Evolutionary conservation across 35 echinoderm and acorn worm genomes (phyloP).

Genomic region (Ophiothrix spiculata): DNA sequence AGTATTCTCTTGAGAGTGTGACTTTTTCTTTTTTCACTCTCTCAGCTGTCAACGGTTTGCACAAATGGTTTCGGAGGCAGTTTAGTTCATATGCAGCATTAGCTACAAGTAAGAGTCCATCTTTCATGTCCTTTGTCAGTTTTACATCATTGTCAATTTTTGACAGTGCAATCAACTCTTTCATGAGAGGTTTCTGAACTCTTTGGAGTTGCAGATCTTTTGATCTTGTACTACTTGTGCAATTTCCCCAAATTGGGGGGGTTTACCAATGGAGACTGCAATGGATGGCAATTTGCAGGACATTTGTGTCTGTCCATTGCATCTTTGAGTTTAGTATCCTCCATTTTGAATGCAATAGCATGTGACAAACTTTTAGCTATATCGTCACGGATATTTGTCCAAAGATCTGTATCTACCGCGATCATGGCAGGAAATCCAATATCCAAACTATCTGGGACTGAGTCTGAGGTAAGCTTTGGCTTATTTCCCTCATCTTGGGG

Average conservation of each 20-base stretch:
- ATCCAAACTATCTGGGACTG: background rate
- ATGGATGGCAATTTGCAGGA: slow-evolving; percentile 7
- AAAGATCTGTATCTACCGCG: background rate
- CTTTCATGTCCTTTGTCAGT: slow-evolving; percentile 17
- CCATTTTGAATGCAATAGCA: background rate
- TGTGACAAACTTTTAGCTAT: background rate
- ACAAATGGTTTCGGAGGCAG: slow-evolving; percentile 28
- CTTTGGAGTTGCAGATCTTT: slow-evolving; percentile 45
- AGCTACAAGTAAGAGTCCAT: slow-evolving; percentile 28
- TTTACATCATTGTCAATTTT: background rate
- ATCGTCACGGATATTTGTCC: background rate
- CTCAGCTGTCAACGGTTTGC: background rate
- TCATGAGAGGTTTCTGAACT: slow-evolving; percentile 36
- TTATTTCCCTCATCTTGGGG: too few species aligned
- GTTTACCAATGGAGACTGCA: slow-evolving; percentile 41
- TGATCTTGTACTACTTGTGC: slow-evolving; percentile 3
- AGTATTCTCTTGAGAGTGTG: too few species aligned
- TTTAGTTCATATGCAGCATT: slow-evolving; percentile 45
- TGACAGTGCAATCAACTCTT: slow-evolving; percentile 30
- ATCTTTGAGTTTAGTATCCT: background rate
- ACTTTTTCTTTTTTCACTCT: background rate
- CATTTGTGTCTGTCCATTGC: slow-evolving; percentile 19
- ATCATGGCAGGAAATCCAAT: background rate
- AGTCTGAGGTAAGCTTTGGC: too few species aligned
- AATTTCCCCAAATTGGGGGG: slow-evolving; percentile 46